These are phyloP conservation scores for Mercenaria mercenaria DNA, from an alignment of 1,140 invertebrate species.

Conservation along the genomic window DNA sequence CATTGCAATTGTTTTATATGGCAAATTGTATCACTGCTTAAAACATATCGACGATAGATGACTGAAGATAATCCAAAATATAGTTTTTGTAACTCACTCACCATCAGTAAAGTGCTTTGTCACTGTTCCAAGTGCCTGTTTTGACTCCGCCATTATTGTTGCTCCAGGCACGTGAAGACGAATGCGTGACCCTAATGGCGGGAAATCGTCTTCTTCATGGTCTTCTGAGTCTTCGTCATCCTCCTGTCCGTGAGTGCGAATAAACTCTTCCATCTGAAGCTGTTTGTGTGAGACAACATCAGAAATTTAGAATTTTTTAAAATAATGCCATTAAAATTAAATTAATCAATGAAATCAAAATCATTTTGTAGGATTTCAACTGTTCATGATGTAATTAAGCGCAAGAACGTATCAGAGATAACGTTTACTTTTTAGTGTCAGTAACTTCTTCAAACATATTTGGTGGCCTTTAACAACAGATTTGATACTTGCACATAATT, in stretches of 20 bases:
- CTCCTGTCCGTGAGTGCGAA: background rate
- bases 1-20: too few species aligned
- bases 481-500: too few species aligned
- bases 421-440: too few species aligned
- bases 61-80: too few species aligned
- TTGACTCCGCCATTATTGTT: background rate
- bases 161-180: background rate
- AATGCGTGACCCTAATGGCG: conserved; percentile 34
- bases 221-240: background rate
- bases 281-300: background rate
- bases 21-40: too few species aligned
- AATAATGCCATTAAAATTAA: background rate
- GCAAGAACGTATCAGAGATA: too few species aligned
- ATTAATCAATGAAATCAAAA: background rate
- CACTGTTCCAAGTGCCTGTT: background rate
- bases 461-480: too few species aligned
- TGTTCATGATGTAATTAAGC: too few species aligned
- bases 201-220: background rate
- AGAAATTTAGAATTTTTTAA: background rate
- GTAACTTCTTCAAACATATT: too few species aligned
- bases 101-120: background rate
- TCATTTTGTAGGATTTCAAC: background rate
- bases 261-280: background rate
- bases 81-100: too few species aligned
- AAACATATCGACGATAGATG: too few species aligned